Base-by-base conservation (phyloP, 2,113 vertebrate genomes). In the Brevimyrus niger region DNA sequence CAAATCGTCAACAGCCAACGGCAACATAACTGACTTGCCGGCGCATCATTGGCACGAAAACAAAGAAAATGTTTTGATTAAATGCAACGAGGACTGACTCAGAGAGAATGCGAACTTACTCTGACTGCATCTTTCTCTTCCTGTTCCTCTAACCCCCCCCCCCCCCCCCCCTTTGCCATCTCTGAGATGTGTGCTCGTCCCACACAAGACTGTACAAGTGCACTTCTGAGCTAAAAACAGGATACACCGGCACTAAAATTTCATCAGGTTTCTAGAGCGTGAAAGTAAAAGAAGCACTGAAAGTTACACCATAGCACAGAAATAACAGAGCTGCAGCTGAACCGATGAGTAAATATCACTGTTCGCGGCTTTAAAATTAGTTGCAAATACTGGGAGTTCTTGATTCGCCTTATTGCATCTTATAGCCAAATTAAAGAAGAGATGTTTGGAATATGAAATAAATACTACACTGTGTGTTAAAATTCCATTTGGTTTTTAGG, bases 91-190 rank as follows among this genome's bases (percentile, higher is more conserved):
- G n/a, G 89, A 90, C 92, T 94, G 87, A 92, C 89, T 91, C 89
- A 80, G 89, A 90, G 61, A 69, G 91, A 91, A 91, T 51, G 51
- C 90, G 89, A 85, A 91, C 91, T 93, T 80, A 73, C 91, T 91
- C 92, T 88, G 88, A 86, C 91, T 94, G 89, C 89, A 86, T 89
- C 92, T 90, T 53, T 91, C 91, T 94, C 93, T 93, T 93, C 92
- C 92, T 94, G 93, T 96, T 96, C 94, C 94, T 95, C 93, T 94
- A 5, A 89, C 92, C 91, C 95, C 94, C 44, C 44, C 42, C 94
- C 93, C 11, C 5, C 15, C 31, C 85, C 85, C 94, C 92, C 94
- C 91, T 92, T 93, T 90, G 91, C 42, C 23, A 46, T 89, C 88
- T 91, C 51, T 83, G 92, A 92, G 89, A 89, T 89, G 92, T 93